phyloP scores from a whole-genome alignment of 1,140 invertebrate genomes.

The Drosophila nannoptera region DNA sequence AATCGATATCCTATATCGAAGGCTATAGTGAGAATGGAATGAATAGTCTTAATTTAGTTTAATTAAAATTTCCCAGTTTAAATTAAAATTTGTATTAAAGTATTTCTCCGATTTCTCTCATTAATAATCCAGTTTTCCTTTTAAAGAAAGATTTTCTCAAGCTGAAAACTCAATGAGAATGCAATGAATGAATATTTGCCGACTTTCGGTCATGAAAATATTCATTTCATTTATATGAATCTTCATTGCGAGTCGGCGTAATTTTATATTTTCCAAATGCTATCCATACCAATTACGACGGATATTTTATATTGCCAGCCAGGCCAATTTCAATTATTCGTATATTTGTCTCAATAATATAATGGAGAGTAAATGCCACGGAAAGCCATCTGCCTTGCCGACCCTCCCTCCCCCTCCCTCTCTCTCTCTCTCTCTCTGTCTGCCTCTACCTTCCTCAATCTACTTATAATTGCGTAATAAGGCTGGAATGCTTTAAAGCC shows the following conservation, averaged over 20 bases:
- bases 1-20: no score
- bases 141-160: neutral
- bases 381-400: conserved; percentile 7
- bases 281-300: conserved; percentile 12
- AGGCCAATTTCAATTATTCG: conserved; percentile 49
- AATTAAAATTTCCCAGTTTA: no score
- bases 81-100: no score
- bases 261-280: conserved; percentile 8
- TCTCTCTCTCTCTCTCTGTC: conserved; percentile 40
- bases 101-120: no score
- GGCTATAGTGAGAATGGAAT: no score
- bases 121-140: no score
- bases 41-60: no score
- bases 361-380: conserved; percentile 46
- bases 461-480: conserved; percentile 72
- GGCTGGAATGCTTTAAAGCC: conserved; percentile 70
- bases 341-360: conserved; percentile 55
- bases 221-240: neutral
- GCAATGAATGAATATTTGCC: no score
- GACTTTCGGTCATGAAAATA: neutral
- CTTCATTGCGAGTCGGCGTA: neutral
- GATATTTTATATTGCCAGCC: conserved; percentile 8
- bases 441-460: conserved; percentile 53
- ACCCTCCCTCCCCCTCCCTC: conserved; percentile 8
- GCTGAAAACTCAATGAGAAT: neutral